Evolutionary conservation across 2,113 vertebrate genomes (phyloP), one percentile per base, ranked within the genome.

Genomic region (Sprattus sprattus): DNA sequence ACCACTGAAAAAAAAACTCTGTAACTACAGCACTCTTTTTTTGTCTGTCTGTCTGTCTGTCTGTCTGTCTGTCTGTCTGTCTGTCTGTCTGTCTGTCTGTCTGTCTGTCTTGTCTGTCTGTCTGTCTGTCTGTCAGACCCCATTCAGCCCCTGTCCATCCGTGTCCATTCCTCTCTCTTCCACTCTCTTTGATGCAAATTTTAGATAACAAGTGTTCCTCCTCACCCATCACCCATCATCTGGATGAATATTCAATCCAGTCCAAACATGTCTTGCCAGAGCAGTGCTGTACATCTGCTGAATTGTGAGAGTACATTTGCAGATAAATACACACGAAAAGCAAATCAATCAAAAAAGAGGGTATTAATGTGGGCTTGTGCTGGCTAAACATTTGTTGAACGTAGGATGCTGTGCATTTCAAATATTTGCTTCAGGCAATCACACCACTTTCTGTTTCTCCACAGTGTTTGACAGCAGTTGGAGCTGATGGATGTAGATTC

Each of bases 1-100:
- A 7, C 28, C 3, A 25, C 32, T 39, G 0, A 75, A 28, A 2
- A 16, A 20, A 54, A 20, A 18, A 82, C 80, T 22, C 86, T 39
- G 54, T 46, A 84, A 82, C 81, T 10, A 28, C 45, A 85, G 22
- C 44, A 83, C 32, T 20, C 2, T 78, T 80, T 80, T 83, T 28
- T 18, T 46, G 52, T 11, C 54, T 18, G 54, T 15, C 54, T 57
- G 54, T 18, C 54, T 60, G 54, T 22, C 54, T 60, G 16, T 60
- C n/a, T 22, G 54, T 60, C 54, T 60, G 54, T 20, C 18, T 60
- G 18, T 60, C 54, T 60, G 20, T 60, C 20, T 60, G 54, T 60
- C 54, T 57, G 54, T 18, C 6, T 57, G 18, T 5, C 4, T 57
- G 54, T 6, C 54, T 20, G 50, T 18, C 50, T 52, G 50, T 18